Evolutionary conservation across 2,113 vertebrate species (phyloP).

Genomic region (Falcunculus frontatus): DNA sequence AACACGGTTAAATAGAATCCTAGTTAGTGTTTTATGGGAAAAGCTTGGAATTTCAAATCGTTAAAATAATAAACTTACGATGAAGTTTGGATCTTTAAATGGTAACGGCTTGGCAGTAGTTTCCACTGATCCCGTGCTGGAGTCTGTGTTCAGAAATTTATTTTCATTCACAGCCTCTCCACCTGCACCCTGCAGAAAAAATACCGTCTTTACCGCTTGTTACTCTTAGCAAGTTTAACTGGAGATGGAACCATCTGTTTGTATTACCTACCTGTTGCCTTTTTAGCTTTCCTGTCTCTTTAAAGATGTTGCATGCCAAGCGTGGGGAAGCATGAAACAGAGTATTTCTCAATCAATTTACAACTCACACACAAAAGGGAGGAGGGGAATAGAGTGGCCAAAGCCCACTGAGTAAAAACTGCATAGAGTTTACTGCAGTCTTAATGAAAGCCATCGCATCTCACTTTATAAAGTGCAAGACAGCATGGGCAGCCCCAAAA

Average conservation of each 20-base stretch:
- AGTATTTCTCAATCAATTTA: neutral
- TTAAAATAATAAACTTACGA: conserved; percentile 73
- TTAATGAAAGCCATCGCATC: neutral
- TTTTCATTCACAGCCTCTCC: conserved; percentile 78
- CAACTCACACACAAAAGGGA: neutral
- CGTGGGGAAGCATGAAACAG: neutral
- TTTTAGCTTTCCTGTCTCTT: neutral
- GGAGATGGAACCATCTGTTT: neutral
- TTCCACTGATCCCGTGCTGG: conserved; percentile 70
- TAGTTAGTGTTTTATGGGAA: neutral
- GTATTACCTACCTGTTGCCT: neutral
- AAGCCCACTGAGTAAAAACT: neutral
- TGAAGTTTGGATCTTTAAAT: conserved; percentile 90
- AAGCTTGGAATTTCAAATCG: neutral
- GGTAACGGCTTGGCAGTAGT: conserved; percentile 77
- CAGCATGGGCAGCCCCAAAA: neutral
- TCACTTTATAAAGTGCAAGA: neutral
- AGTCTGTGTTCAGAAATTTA: conserved; percentile 76
- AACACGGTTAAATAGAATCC: neutral
- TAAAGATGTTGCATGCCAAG: neutral
- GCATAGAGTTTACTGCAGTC: neutral
- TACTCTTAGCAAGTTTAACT: neutral
- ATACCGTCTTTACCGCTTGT: neutral
- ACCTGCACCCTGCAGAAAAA: conserved; percentile 54
- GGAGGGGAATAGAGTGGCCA: neutral